Base-by-base conservation (phyloP, 2,113 vertebrate species). In the Entelurus aequoreus region DNA sequence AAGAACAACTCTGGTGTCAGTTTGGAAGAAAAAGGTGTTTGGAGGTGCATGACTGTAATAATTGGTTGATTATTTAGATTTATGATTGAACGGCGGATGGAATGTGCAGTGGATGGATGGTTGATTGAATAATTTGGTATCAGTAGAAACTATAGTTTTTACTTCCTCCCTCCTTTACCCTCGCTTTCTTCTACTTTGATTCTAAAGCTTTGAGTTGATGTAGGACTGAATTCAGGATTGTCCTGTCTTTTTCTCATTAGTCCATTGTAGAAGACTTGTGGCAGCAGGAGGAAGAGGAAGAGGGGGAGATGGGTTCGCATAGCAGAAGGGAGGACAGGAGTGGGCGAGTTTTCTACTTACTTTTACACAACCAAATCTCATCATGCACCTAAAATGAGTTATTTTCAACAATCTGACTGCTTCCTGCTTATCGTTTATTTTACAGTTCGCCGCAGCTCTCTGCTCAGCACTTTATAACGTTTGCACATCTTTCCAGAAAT, bases 221-320 rank as follows among this genome's bases (percentile, higher is more conserved):
- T 93, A 93, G 93, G 92, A 92, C 85, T 88, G 82, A 80, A 86
- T 93, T 92, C 93, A 93, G 93, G 89, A 66, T 86, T 90, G 85
- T 87, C 76, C 93, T 94, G 91, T 28, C 90, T 93, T 95, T 93
- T 93, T 93, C 91, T 95, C 92, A 94, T 94, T 93, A 93, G 89
- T 54, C 67, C 65, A 82, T 79, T 78, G 73, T 75, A 67, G 75
- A 67, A 76, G 74, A 77, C 68, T 77, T 9, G 62, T 61, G 62
- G 77, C 75, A 74, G 65, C 89, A 88, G 60, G 0, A 19, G 61
- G 36, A 55, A 16, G 63, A 54, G 53, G 50, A 47, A 65, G 59
- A 69, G 65, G 71, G 21, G 42, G 58, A 37, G 15, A 50, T 48
- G 46, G 28, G 57, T 1, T 15, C 54, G 12, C 52, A 62, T 28